A percentile compares a stretch with the other conserved stretches of the same genome.
phyloP scores from a whole-genome alignment of 37 sponge, comb jelly and placozoan genomes.

The Theonella swinhoei region DNA sequence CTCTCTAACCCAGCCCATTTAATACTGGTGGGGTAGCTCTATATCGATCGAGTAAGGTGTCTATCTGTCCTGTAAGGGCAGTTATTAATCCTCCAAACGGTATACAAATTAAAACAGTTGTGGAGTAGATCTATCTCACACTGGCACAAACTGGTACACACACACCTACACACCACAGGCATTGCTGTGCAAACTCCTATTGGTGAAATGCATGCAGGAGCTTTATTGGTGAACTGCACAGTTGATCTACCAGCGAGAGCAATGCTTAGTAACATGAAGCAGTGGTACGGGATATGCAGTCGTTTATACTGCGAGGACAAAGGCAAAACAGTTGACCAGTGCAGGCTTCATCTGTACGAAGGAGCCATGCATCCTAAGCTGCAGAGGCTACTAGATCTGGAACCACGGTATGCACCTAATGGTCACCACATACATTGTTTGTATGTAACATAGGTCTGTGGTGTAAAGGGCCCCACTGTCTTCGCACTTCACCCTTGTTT shows the following conservation, averaged over 20 bases:
- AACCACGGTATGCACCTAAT: neutral
- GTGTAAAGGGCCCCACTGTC: too few species aligned
- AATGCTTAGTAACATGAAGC: neutral
- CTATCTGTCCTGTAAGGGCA: too few species aligned
- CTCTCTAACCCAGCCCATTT: too few species aligned
- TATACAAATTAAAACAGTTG: too few species aligned
- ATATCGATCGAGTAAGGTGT: too few species aligned
- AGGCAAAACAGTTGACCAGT: neutral
- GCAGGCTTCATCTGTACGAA: neutral
- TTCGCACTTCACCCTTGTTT: too few species aligned
- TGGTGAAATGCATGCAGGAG: neutral
- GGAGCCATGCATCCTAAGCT: neutral
- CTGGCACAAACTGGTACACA: neutral
- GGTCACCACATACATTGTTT: neutral
- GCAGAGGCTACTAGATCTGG: neutral
- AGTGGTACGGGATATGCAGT: neutral
- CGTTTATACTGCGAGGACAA: neutral
- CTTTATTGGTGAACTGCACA: neutral
- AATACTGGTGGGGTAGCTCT: too few species aligned
- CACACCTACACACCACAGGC: neutral
- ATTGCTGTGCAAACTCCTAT: neutral
- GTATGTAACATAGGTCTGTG: too few species aligned
- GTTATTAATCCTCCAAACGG: too few species aligned
- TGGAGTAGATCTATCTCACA: too few species aligned
- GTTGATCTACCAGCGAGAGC: slow-evolving; percentile 9